Evolutionary conservation across 2,797 vertebrate genomes (phyloP).

Genomic region (Gila robusta): DNA sequence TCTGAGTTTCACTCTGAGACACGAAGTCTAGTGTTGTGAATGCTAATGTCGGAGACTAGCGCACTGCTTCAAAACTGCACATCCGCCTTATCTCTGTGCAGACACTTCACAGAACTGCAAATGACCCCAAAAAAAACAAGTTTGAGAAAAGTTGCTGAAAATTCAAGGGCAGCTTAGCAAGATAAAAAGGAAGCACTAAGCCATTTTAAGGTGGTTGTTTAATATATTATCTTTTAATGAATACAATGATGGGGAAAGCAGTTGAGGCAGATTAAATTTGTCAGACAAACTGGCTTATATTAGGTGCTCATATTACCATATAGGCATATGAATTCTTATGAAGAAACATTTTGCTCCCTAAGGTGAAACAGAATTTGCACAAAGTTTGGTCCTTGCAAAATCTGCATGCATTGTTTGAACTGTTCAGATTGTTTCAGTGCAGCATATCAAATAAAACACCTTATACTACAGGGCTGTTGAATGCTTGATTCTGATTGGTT

Average conservation of each 20-base stretch:
- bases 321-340: constrained; percentile 3
- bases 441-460: not conserved
- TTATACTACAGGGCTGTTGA: too few relatives aligned
- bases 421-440: not conserved
- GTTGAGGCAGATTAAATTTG: constrained; percentile 31
- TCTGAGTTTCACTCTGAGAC: constrained; percentile 35
- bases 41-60: constrained; percentile 56
- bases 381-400: not conserved
- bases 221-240: constrained; percentile 41
- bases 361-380: not conserved
- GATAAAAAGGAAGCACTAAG: constrained; percentile 32
- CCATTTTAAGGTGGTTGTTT: constrained; percentile 36
- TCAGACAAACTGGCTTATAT: constrained; percentile 24
- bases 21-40: constrained; percentile 43
- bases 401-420: not conserved
- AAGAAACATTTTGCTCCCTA: constrained; percentile 23
- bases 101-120: constrained; percentile 33
- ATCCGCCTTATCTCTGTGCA: constrained; percentile 29
- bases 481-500: too few relatives aligned
- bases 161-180: constrained; percentile 45
- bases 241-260: constrained; percentile 28
- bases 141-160: constrained; percentile 41
- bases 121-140: constrained; percentile 37
- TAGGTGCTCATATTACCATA: constrained; percentile 5
- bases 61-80: constrained; percentile 31